Conservation (phyloP, 2,888 invertebrate genomes). For the Erannis defoliaria region DNA sequence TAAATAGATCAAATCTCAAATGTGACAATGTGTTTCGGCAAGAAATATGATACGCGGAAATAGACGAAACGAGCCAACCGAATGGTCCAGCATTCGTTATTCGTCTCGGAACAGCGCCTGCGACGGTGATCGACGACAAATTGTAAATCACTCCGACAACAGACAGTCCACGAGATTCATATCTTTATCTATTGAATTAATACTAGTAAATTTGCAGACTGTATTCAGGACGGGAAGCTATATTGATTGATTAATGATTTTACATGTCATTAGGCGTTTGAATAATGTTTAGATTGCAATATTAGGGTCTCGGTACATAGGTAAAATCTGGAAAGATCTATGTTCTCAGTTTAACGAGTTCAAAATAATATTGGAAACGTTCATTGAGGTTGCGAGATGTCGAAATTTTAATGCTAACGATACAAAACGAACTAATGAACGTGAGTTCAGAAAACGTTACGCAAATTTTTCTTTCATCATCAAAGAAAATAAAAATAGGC, state of each 20-base stretch:
- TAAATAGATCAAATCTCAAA: slow-evolving; percentile 40
- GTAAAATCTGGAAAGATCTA: not conserved
- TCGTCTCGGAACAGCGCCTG: slow-evolving; percentile 67
- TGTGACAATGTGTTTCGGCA: slow-evolving; percentile 59
- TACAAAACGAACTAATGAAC: slow-evolving; percentile 22
- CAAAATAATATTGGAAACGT: slow-evolving; percentile 8
- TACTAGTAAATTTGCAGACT: slow-evolving; percentile 45
- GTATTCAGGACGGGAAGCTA: slow-evolving; percentile 29
- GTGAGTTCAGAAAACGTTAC: slow-evolving; percentile 26
- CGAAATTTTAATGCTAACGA: slow-evolving; percentile 27
- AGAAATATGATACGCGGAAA: slow-evolving; percentile 77
- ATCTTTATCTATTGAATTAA: slow-evolving; percentile 57
- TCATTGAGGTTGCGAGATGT: slow-evolving; percentile 18
- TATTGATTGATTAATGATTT: slow-evolving; percentile 37
- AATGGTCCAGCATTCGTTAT: slow-evolving; percentile 63
- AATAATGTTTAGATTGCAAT: slow-evolving; percentile 21
- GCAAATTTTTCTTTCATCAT: slow-evolving; percentile 22
- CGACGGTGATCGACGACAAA: slow-evolving; percentile 65
- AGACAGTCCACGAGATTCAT: slow-evolving; percentile 60
- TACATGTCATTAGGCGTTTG: slow-evolving; percentile 22
- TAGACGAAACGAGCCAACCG: slow-evolving; percentile 57
- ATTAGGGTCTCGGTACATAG: not conserved
- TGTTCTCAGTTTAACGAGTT: slow-evolving; percentile 3
- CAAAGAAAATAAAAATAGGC: slow-evolving; percentile 30
- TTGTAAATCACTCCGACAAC: slow-evolving; percentile 69